Evolutionary conservation across 1,140 invertebrate genomes (phyloP).

Genomic region (Latrodectus geometricus): DNA sequence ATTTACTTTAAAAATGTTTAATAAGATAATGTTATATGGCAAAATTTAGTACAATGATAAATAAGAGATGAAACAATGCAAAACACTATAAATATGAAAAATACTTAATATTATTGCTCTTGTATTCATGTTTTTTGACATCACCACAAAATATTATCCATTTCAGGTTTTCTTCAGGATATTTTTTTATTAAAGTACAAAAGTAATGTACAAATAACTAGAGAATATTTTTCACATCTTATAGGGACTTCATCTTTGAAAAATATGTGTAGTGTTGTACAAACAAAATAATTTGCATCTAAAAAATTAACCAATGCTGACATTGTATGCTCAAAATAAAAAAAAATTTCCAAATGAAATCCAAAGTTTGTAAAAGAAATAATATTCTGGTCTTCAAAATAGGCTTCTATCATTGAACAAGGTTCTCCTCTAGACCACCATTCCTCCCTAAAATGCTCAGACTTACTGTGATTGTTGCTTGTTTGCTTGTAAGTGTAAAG

Average conservation of each 20-base stretch:
- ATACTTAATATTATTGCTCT: constrained; percentile 50
- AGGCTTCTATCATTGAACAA: constrained; percentile 29
- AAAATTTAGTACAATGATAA: constrained; percentile 12
- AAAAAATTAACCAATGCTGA: constrained; percentile 2
- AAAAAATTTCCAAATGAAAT: constrained; percentile 17
- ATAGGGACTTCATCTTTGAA: constrained; percentile 18
- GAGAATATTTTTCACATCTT: constrained; percentile 10
- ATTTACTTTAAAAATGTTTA: constrained; percentile 7
- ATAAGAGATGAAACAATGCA: not conserved
- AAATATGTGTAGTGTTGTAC: constrained; percentile 29
- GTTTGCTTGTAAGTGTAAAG: constrained; percentile 36
- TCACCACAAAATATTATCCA: constrained; percentile 6
- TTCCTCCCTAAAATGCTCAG: not conserved
- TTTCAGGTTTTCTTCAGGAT: constrained; percentile 1
- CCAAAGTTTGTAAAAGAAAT: constrained; percentile 2
- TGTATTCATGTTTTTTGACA: constrained; percentile 15
- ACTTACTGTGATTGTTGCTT: constrained; percentile 37
- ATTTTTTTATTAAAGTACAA: constrained; percentile 46
- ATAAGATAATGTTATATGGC: constrained; percentile 15
- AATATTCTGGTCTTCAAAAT: constrained; percentile 29
- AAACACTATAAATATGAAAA: constrained; percentile 13
- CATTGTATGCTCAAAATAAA: constrained; percentile 4
- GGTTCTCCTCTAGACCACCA: not conserved
- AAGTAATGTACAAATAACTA: constrained; percentile 54
- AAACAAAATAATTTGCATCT: constrained; percentile 44